Base-by-base conservation (phyloP, 2,888 invertebrate genomes). In the Charanyca ferruginea region DNA sequence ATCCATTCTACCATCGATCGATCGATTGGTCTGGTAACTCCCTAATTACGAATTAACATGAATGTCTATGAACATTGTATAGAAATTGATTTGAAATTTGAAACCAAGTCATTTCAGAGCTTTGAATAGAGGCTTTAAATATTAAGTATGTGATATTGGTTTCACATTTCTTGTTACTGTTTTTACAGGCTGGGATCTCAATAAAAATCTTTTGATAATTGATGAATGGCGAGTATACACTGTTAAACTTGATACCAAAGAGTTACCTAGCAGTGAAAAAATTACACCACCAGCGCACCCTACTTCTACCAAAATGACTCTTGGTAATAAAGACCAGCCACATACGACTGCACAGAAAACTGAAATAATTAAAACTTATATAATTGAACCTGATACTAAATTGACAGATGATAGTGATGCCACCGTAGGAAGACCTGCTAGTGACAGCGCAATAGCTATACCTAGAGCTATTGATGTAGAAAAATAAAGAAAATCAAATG, bases 171-270 rank as follows among this genome's bases (percentile, higher is more conserved):
- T 32, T 11, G 16, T 38, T n/a, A 25, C 9, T 52, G 16, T 60
- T 65, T 55, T 59, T 88, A 47, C 84, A 97, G 97, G 96, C 53
- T 97, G 97, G 97, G 91, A 93, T 58, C 89, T 96, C 20, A 93
- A 92, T 54, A 95, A 94, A 70, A 96, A 97, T 87, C 91, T 97
- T 25, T 83, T 97, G 25, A 89, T 96, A 55, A 93, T 96, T 3
- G 96, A 96, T 55, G 96, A 96, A 85, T 97, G 96, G 96, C 96
- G 97, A 16, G 38, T 91, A 32, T 80, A 75, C 58, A 72, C 68
- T 9, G 67, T 72, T 16, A 73, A 62, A 54, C 28, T 66, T 4
- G 41, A 59, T 3, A 32, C 74, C 1, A 58, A 55, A 35, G 11
- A 66, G 22, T 64, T 73, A 64, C 63, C 79, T 9, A 25, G 57